Evolutionary conservation across 2,797 vertebrate species (phyloP).

Genomic region (Pangasius djambal): DNA sequence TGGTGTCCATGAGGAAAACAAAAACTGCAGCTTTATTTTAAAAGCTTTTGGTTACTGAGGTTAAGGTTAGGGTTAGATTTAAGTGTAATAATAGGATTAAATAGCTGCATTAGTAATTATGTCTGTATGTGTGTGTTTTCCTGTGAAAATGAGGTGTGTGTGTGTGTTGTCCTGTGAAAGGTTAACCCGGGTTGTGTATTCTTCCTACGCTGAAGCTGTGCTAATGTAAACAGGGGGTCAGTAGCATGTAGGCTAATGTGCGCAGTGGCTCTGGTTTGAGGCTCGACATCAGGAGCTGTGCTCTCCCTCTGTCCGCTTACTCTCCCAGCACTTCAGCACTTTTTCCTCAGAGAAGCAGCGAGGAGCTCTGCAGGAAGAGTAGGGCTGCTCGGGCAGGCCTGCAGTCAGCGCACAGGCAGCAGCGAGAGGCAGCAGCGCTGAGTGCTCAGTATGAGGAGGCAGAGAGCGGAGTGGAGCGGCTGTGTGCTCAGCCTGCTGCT

Average conservation of each 20-base stretch:
- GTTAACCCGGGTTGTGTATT: conserved; percentile 1
- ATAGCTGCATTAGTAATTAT: not conserved
- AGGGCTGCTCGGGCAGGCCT: rapidly evolving
- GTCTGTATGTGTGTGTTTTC: not conserved
- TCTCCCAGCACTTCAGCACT: too few relatives aligned
- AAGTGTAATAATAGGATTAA: not conserved
- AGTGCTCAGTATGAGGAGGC: conserved; percentile 70
- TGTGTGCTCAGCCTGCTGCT: conserved; percentile 64
- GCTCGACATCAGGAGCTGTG: not conserved
- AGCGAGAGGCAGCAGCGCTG: too few relatives aligned
- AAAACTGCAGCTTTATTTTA: not conserved
- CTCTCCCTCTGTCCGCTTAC: not conserved
- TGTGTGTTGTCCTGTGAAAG: not conserved
- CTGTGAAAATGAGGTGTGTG: not conserved
- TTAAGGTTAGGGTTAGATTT: not conserved
- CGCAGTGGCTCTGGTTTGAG: conserved; percentile 4
- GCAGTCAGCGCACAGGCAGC: not conserved
- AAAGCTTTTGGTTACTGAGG: not conserved
- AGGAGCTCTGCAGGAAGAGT: not conserved
- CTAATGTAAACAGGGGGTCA: conserved; percentile 35
- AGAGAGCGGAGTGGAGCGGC: conserved; percentile 59
- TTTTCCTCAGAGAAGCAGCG: not conserved
- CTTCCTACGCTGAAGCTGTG: not conserved
- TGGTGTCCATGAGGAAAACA: not conserved
- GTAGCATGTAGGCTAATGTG: conserved; percentile 14